Conservation (phyloP, 2,113 vertebrate genomes). For the Seriola rivoliana region DNA sequence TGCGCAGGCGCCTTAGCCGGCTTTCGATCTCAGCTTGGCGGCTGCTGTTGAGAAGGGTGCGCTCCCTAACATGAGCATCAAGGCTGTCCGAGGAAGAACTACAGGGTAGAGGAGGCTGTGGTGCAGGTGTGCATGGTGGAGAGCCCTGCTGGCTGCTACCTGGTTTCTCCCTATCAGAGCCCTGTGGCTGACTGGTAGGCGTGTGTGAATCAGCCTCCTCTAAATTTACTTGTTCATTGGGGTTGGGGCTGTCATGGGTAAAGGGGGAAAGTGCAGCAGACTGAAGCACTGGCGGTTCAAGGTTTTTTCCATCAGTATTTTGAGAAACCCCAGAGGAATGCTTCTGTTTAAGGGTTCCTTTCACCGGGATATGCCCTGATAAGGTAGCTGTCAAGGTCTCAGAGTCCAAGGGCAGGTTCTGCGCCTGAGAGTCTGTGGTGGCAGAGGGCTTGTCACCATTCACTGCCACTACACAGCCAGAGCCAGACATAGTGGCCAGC, state of each 20-base stretch:
- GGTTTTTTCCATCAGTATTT: constrained; percentile 66
- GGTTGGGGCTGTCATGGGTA: constrained; percentile 83
- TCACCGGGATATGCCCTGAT: constrained; percentile 88
- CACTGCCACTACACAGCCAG: constrained; percentile 88
- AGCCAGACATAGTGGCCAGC: constrained; percentile 87
- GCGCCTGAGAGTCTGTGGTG: constrained; percentile 70
- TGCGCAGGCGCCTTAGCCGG: constrained; percentile 91
- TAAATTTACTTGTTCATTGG: constrained; percentile 61
- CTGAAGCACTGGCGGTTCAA: constrained; percentile 68
- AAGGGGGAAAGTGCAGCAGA: constrained; percentile 62
- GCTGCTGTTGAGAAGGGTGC: constrained; percentile 86
- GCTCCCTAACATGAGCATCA: constrained; percentile 89
- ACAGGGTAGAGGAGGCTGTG: constrained; percentile 52
- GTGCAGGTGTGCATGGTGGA: constrained; percentile 56
- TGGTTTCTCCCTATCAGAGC: constrained; percentile 69
- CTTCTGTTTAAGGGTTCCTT: constrained; percentile 80
- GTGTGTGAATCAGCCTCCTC: constrained; percentile 64
- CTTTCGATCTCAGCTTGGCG: constrained; percentile 93
- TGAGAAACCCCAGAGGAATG: constrained; percentile 74
- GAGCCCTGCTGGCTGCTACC: constrained; percentile 78
- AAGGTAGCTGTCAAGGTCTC: constrained; percentile 85
- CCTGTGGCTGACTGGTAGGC: constrained; percentile 26
- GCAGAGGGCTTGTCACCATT: constrained; percentile 87
- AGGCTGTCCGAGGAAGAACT: constrained; percentile 81
- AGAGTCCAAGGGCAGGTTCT: constrained; percentile 78